Percentiles rank a stretch among this genome's conserved stretches.
Evolutionary conservation across 2,888 invertebrate species (phyloP).

Genomic region (Hirtodrosophila alboralis): DNA sequence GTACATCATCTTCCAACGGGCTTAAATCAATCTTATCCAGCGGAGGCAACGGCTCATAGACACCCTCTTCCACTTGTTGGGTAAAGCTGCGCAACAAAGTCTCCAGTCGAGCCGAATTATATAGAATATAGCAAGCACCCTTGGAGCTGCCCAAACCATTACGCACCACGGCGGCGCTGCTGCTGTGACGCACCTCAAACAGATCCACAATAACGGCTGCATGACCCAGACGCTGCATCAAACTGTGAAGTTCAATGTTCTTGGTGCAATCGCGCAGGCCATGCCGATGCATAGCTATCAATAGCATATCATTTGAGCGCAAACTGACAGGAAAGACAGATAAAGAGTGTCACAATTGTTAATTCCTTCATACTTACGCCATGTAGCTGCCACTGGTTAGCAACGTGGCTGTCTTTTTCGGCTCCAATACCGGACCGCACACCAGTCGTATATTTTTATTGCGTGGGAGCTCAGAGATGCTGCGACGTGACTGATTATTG

Average conservation of each 20-base stretch:
- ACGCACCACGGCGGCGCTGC: conserved; percentile 85
- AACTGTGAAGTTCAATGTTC: conserved; percentile 77
- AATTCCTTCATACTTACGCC: conserved; percentile 35
- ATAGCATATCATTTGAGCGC: conserved; percentile 87
- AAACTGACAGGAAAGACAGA: conserved; percentile 82
- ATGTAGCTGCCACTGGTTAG: conserved; percentile 39
- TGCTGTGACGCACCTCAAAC: conserved; percentile 87
- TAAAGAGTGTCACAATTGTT: not conserved
- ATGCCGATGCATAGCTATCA: conserved; percentile 89
- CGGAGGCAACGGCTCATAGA: conserved; percentile 87
- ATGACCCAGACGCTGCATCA: conserved; percentile 87
- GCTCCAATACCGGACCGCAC: conserved; percentile 58
- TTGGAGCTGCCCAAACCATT: conserved; percentile 80
- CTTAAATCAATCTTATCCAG: conserved; percentile 87
- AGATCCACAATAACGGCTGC: conserved; percentile 89
- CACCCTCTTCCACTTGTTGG: conserved; percentile 85
- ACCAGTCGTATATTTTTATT: conserved; percentile 37
- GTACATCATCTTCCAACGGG: conserved; percentile 88
- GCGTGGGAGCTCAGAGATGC: not conserved
- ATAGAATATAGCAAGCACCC: conserved; percentile 89
- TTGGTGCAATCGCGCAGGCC: conserved; percentile 85
- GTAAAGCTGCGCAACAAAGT: conserved; percentile 88
- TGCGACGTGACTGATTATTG: conserved; percentile 29
- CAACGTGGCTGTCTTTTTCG: conserved; percentile 32
- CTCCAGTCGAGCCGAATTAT: conserved; percentile 90